A percentile compares a stretch with the other conserved stretches of the same genome.
Evolutionary conservation across 2,888 invertebrate species (phyloP).

Genomic region (Oscheius sp.): DNA sequence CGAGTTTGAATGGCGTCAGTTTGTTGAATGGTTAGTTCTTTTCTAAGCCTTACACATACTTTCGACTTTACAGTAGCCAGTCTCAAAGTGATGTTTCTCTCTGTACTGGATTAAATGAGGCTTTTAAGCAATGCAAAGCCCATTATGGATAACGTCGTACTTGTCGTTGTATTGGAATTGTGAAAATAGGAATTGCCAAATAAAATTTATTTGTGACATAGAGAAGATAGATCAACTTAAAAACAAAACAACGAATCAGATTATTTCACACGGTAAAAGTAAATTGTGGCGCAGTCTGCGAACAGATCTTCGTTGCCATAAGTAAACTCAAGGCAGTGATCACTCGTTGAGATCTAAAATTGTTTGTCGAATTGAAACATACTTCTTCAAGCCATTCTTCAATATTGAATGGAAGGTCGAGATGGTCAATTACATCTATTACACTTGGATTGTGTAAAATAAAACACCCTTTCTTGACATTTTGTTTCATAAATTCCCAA

Average conservation of each 20-base stretch:
- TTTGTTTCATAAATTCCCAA: conserved; percentile 49
- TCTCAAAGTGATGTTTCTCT: conserved; percentile 81
- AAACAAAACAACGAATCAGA: background rate
- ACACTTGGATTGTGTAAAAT: conserved; percentile 59
- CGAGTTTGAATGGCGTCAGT: conserved; percentile 93
- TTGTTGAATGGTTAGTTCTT: conserved; percentile 81
- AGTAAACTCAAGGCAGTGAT: conserved; percentile 44
- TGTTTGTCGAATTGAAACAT: background rate
- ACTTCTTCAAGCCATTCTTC: conserved; percentile 58
- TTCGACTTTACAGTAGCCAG: conserved; percentile 60
- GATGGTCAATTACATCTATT: conserved; percentile 46
- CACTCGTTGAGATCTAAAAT: conserved; percentile 37
- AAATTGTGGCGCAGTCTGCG: conserved; percentile 36
- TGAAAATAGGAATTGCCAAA: too few relatives aligned
- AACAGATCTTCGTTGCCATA: conserved; percentile 44
- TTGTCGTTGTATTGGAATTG: too few relatives aligned
- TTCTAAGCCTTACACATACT: background rate
- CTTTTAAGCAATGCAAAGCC: conserved; percentile 90
- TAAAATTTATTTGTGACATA: too few relatives aligned
- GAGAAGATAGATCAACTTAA: too few relatives aligned
- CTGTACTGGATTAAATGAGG: conserved; percentile 97
- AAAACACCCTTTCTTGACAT: conserved; percentile 45
- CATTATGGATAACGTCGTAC: conserved; percentile 32
- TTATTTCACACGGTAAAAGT: conserved; percentile 26
- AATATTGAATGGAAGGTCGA: conserved; percentile 52